Percentiles rank a stretch among this genome's conserved stretches.
phyloP scores from a whole-genome alignment of 2,888 invertebrate genomes.

The Lampropteryx suffumata region DNA sequence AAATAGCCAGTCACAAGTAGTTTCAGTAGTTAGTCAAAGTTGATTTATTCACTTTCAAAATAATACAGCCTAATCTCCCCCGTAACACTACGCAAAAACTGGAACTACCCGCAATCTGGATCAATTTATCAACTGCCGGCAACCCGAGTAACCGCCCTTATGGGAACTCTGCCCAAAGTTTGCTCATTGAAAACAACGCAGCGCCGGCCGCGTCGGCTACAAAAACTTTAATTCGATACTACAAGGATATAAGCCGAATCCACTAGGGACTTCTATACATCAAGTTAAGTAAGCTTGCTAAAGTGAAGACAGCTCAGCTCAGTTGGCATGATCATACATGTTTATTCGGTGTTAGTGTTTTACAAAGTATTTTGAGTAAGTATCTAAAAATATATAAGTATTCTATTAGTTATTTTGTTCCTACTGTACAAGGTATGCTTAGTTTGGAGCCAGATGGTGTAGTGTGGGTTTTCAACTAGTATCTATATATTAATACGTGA shows the following conservation, averaged over 20 bases:
- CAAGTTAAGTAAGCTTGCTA: too few species aligned
- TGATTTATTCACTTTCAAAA: conserved; percentile 27
- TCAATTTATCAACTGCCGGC: conserved; percentile 51
- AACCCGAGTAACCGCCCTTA: conserved; percentile 39
- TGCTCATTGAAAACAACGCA: conserved; percentile 47
- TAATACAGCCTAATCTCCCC: conserved; percentile 36
- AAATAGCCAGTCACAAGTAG: too few species aligned
- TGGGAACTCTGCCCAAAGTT: conserved; percentile 43
- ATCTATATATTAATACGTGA: too few species aligned
- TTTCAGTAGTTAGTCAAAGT: neutral
- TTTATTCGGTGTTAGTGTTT: too few species aligned
- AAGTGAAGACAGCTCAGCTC: too few species aligned
- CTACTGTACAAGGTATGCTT: too few species aligned
- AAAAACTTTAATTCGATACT: conserved; percentile 35
- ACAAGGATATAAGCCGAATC: conserved; percentile 6
- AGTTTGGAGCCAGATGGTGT: too few species aligned
- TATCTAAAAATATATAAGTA: too few species aligned
- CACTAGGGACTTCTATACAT: neutral
- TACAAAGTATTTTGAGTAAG: too few species aligned
- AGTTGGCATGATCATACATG: too few species aligned
- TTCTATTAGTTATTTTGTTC: too few species aligned
- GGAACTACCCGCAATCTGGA: conserved; percentile 50
- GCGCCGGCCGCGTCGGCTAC: conserved; percentile 26
- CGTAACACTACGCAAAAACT: conserved; percentile 37
- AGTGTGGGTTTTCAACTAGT: too few species aligned